Base-by-base conservation (phyloP, 2,113 vertebrate species). In the Nanorana parkeri region DNA sequence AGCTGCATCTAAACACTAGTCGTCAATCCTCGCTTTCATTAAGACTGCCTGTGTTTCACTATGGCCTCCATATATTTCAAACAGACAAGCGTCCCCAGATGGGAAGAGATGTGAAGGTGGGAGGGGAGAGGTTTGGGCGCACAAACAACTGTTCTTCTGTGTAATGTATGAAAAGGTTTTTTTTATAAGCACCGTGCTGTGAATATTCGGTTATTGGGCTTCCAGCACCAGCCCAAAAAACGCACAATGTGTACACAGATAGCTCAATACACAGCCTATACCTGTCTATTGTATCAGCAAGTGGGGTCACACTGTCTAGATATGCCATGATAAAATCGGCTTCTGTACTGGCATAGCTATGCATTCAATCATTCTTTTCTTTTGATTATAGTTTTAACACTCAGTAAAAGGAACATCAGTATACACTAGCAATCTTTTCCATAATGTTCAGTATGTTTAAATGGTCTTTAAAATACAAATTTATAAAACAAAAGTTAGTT, bases 91-190 rank as follows among this genome's bases (percentile, higher is more conserved):
- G n/a, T 80, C 87, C 86, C 54, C 5, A 8, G 10, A 3, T n/a
- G 81, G 68, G 68, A 51, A 76, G 83, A 32, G 84, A 79, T 83
- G 73, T 61, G 67, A 78, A 54, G 60, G 75, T n/a, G 75, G 66
- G 84, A 77, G 74, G 86, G 79, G 8, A 51, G 80, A 84, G 68
- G 60, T 29, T 88, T 85, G 85, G 89, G 84, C 86, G 76, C 0
- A 51, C 77, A 83, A 91, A 90, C 90, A 91, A 86, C 74, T 1
- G 1, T 0, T 60, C 81, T 84, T 89, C 87, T 91, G 90, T 90
- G 73, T 76, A 77, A 88, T 65, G 84, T 0, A 26, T 91, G 88
- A 90, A 88, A 90, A 85, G 84, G 8, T 68, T 84, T 16, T 68
- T 74, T 90, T 91, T 85, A 88, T 76, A 10, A 61, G 21, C 63